Percentiles rank a stretch among this genome's conserved stretches.
Conservation (phyloP, 2,797 vertebrate genomes). For the Sphaeramia orbicularis region DNA sequence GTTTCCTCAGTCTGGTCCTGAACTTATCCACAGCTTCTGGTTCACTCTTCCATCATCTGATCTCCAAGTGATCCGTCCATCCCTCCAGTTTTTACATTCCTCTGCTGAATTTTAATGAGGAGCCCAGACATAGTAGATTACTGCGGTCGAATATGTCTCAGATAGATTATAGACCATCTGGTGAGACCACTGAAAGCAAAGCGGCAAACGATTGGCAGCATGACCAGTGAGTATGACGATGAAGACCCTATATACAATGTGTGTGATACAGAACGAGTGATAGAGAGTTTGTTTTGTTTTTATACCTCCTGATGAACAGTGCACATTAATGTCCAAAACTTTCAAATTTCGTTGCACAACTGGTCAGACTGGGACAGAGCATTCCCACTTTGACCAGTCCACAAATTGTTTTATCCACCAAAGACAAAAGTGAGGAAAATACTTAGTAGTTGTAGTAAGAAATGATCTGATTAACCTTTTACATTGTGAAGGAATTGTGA, state of each 20-base stretch:
- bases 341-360: too few species aligned
- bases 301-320: too few species aligned
- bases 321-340: too few species aligned
- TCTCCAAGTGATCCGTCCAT: constrained; percentile 24
- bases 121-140: constrained; percentile 36
- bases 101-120: constrained; percentile 35
- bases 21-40: constrained; percentile 33
- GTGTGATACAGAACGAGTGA: too few species aligned
- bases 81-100: constrained; percentile 42
- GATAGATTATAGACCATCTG: constrained; percentile 56
- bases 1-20: constrained; percentile 62
- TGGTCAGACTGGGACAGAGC: too few species aligned
- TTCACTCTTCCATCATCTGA: constrained; percentile 39
- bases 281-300: too few species aligned
- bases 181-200: constrained; percentile 43
- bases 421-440: too few species aligned
- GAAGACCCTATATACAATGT: background rate
- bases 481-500: too few species aligned
- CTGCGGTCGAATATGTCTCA: constrained; percentile 32
- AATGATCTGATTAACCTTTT: too few species aligned
- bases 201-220: constrained; percentile 38
- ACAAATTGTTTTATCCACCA: too few species aligned
- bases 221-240: constrained; percentile 57
- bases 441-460: too few species aligned
- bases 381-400: too few species aligned